Conservation (phyloP, 2,113 vertebrate species). For the Solea senegalensis region DNA sequence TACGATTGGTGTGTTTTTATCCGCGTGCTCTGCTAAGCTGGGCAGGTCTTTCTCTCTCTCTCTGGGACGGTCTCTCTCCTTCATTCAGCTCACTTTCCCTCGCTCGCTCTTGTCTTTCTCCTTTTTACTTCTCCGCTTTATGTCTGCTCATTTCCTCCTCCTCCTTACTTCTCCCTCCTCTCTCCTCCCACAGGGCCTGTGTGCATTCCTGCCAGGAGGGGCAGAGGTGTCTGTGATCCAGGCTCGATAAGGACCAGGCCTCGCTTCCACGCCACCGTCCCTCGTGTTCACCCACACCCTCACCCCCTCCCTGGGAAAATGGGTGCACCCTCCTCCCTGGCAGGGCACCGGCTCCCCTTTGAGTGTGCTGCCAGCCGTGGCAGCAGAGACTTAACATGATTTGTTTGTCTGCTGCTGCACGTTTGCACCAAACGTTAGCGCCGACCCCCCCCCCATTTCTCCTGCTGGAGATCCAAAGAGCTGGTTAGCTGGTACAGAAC, state of each 20-base stretch:
- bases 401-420: constrained; percentile 74
- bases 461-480: constrained; percentile 49
- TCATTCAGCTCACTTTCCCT: constrained; percentile 65
- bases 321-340: constrained; percentile 72
- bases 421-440: constrained; percentile 60
- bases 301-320: constrained; percentile 78
- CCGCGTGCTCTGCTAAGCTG: constrained; percentile 43
- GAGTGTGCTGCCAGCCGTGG: constrained; percentile 70
- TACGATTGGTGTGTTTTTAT: constrained; percentile 64
- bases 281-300: constrained; percentile 52
- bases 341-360: constrained; percentile 67
- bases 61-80: constrained; percentile 22
- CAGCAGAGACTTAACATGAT: constrained; percentile 75
- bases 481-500: constrained; percentile 59
- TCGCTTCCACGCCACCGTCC: constrained; percentile 49
- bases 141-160: constrained; percentile 71
- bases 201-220: constrained; percentile 83
- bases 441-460: constrained; percentile 51
- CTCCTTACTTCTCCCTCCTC: constrained; percentile 53
- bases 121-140: constrained; percentile 64
- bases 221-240: constrained; percentile 77
- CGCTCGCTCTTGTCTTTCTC: constrained; percentile 58
- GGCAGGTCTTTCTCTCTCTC: constrained; percentile 47
- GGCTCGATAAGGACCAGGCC: constrained; percentile 72
- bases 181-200: constrained; percentile 62